A percentile compares a stretch with the other conserved stretches of the same genome.
phyloP scores from a whole-genome alignment of 2,113 vertebrate genomes.

The Prolemur simus region DNA sequence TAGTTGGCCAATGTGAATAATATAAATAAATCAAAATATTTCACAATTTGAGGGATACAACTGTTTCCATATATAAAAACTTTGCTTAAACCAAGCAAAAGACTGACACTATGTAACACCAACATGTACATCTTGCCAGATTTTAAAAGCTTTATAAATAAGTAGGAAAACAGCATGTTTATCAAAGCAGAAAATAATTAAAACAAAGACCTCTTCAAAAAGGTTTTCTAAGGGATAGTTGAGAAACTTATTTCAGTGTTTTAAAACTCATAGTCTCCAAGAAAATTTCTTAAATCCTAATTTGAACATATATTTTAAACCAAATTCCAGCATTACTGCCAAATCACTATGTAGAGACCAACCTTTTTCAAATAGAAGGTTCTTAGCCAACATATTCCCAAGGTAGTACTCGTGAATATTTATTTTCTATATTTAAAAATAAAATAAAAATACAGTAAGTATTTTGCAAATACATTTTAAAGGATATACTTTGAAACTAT shows the following conservation, averaged over 20 bases:
- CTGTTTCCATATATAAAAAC: not conserved
- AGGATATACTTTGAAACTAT: constrained; percentile 45
- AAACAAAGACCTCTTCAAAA: constrained; percentile 34
- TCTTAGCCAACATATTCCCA: constrained; percentile 90
- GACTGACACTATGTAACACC: not conserved
- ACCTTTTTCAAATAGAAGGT: constrained; percentile 87
- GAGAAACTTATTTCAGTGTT: constrained; percentile 27
- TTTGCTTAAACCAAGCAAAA: constrained; percentile 31
- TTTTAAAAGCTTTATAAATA: not conserved
- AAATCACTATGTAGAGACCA: constrained; percentile 68
- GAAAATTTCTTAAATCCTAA: constrained; percentile 39
- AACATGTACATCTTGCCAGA: not conserved
- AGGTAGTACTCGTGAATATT: constrained; percentile 97
- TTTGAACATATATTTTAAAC: constrained; percentile 47
- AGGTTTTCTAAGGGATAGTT: not conserved
- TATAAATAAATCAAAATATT: not conserved
- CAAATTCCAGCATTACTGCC: constrained; percentile 42
- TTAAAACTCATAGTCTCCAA: constrained; percentile 37
- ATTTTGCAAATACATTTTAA: constrained; percentile 52
- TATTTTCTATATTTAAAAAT: constrained; percentile 88
- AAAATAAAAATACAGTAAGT: constrained; percentile 69
- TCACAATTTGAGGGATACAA: not conserved
- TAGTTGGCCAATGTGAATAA: not conserved
- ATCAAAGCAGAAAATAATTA: constrained; percentile 32
- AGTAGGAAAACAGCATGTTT: not conserved